These are phyloP conservation scores for Acipenser ruthenus DNA, from an alignment of 2,797 vertebrate species.

Conservation along the genomic window DNA sequence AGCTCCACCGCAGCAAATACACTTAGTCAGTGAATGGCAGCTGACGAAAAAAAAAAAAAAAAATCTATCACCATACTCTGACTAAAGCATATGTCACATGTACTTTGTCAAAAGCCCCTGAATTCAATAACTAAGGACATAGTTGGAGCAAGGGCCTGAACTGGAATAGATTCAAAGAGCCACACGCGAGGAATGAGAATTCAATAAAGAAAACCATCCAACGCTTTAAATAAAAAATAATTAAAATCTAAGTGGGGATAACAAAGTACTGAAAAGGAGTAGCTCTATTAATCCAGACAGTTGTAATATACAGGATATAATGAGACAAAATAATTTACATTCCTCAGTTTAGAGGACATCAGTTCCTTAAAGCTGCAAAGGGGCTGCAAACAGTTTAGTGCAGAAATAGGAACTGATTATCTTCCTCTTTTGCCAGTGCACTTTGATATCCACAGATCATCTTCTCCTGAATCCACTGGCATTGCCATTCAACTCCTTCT, in stretches of 20 bases:
- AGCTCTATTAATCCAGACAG: conserved; percentile 65
- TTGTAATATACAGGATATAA: conserved; percentile 34
- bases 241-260: conserved; percentile 44
- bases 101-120: not conserved
- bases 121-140: no score
- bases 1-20: conserved; percentile 29
- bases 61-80: conserved; percentile 5
- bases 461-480: not conserved
- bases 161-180: no score
- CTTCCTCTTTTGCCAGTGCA: conserved; percentile 40
- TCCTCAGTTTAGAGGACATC: not conserved
- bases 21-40: conserved; percentile 35
- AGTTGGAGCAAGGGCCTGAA: no score
- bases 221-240: no score
- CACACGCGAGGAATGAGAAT: no score
- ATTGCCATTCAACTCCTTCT: not conserved
- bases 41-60: conserved; percentile 44
- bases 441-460: conserved; percentile 24
- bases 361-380: no score
- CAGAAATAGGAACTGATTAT: conserved; percentile 25
- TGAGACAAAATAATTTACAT: not conserved
- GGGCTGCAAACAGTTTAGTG: not conserved
- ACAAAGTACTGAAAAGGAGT: conserved; percentile 67
- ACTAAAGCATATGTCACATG: not conserved
- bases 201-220: no score